Evolutionary conservation across 2,797 vertebrate genomes (phyloP), one percentile per base, ranked within the genome.

Genomic region (Peromyscus attwateri): DNA sequence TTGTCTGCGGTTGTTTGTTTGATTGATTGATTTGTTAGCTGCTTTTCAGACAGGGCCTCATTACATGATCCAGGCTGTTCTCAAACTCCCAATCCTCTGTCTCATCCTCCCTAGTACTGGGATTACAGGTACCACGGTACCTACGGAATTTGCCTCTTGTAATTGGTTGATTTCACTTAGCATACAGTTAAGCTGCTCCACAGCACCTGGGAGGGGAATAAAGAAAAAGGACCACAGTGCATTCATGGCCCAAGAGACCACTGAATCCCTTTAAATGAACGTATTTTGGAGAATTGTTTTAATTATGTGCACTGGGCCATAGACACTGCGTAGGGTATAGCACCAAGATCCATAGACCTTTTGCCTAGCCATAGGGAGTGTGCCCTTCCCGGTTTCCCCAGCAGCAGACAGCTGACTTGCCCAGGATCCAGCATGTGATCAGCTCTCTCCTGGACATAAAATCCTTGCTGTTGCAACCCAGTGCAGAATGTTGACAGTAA

Each of bases 191-290:
- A 87, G 25, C 40, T 49, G 25, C 13, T 79, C 55, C 9, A 37
- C 27, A 95, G 77, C 34, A 79, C 52, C 19, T 37, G 21, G 81
- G 11, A 43, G 17, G 17, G 31, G 23, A 71, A 29, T 46, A 43
- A 19, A 96, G 31, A 81, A 95, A 52, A 64, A 80, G 2, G 9
- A 76, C 27, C 8, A 37, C 19, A 19, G 8, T 55, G 16, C 46
- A 75, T 60, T 57, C 57, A 25, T 55, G n/a, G 16, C 43, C 92
- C 82, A 73, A 89, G 40, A 95, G 6, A 96, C 82, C 37, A 81
- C 0, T 43, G 25, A 87, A 90, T 92, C 14, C 31, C 85, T 97
- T 92, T 57, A 81, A 81, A 84, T 83, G 43, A 87, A 92, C 79
- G 3, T 5, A 19, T 43, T 70, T 91, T 73, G 80, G 80, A 73